Evolutionary conservation across 1,140 invertebrate species (phyloP), one percentile per base, ranked within the genome.

Genomic region (Rhyzopertha dominica): DNA sequence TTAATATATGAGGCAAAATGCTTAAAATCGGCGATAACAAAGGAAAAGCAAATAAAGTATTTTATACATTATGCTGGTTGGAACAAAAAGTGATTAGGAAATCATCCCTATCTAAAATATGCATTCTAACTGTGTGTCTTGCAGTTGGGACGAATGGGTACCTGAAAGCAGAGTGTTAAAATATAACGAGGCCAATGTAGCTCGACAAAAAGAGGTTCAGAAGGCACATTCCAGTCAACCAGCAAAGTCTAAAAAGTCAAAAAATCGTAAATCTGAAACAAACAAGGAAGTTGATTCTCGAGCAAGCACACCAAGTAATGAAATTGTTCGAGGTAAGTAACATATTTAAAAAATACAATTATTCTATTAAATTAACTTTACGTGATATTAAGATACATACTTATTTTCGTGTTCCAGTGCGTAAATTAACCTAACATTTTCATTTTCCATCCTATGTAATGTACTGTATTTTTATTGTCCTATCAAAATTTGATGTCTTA

Each of bases 121-220:
- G 3, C 13, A 13, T 40, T 35, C 26, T 17, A 28, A 31, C 12
- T 37, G 25, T n/a, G 16, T 43, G 25, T 31, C 29, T 79, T 65
- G 59, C 72, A 95, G 92, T 74, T 97, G 94, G 95, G 94, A 98
- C 65, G 95, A 98, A 72, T 97, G 93, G 93, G 94, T 97, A 8
- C 89, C 90, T 0, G 93, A 97, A 68, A 87, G 80, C 56, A 68
- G 94, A 66, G 90, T 98, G 5, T 68, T 97, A 5, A 95, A 96
- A 67, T 91, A 84, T 55, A 97, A 92, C 69, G 91, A 96, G 50
- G 79, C 82, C 4, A 95, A 95, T 71, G 77, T 93, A 0, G 84
- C 88, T 56, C 84, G 85, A 52, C 92, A 96, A 65, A 90, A 87
- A 61, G 91, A 96, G 69, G 77, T 94, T 16, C 79, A 88, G 57